These are phyloP conservation scores for Isichthys henryi DNA, from an alignment of 2,113 vertebrate species.

Conservation along the genomic window DNA sequence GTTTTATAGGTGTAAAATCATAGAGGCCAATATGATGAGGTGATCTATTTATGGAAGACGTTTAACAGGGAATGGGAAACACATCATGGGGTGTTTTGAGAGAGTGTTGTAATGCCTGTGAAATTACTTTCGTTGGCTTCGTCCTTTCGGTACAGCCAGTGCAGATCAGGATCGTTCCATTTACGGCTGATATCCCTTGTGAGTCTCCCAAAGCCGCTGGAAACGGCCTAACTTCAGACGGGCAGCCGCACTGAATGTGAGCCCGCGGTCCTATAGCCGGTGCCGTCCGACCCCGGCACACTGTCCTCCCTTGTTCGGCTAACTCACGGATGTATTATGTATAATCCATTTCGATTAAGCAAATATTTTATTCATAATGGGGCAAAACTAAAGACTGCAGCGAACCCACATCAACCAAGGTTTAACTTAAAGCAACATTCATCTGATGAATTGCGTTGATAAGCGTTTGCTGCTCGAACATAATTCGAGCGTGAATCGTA, in stretches of 20 bases:
- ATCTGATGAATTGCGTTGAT: background rate
- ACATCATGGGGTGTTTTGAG: background rate
- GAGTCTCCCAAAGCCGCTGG: background rate
- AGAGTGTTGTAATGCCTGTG: background rate
- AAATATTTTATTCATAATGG: background rate
- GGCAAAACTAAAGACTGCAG: background rate
- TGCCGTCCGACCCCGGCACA: background rate
- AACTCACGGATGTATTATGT: background rate
- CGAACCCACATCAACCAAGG: background rate
- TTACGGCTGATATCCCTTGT: background rate
- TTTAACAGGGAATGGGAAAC: background rate
- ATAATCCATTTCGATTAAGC: background rate
- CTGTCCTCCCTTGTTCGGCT: background rate
- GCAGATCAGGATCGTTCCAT: background rate
- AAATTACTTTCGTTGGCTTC: background rate
- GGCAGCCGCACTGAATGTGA: background rate
- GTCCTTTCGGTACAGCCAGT: background rate
- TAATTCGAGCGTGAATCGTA: too few species aligned
- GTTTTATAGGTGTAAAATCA: background rate
- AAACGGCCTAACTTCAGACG: background rate
- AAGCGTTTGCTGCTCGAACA: too few species aligned
- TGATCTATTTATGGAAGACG: background rate
- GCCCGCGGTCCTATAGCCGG: background rate
- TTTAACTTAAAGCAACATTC: background rate
- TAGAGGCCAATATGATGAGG: background rate